Conservation (phyloP, 2,113 vertebrate species). For the Spilogale gracilis region DNA sequence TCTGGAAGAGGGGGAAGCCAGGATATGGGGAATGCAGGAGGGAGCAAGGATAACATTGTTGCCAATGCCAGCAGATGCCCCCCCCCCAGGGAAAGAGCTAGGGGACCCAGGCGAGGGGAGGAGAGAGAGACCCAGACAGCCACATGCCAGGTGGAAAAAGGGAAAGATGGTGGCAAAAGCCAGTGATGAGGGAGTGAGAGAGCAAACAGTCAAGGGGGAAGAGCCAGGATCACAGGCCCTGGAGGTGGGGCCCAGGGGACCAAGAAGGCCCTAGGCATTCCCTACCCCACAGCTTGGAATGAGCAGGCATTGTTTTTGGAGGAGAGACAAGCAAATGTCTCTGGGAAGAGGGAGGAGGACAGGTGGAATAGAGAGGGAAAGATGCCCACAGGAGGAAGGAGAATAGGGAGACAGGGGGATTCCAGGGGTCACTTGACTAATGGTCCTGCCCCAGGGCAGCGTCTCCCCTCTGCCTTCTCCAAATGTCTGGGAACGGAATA, state of each 20-base stretch:
- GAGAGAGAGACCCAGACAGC: conserved; percentile 34
- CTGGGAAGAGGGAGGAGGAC: conserved; percentile 30
- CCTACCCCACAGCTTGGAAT: background rate
- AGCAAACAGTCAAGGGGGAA: background rate
- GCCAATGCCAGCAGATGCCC: conserved; percentile 80
- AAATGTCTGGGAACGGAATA: background rate
- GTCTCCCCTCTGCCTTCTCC: background rate
- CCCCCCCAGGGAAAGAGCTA: conserved; percentile 64
- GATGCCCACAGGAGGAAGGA: background rate
- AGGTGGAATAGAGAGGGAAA: conserved; percentile 17
- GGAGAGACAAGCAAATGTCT: conserved; percentile 56
- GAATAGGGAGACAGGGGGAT: background rate
- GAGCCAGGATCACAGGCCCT: background rate
- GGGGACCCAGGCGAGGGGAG: background rate
- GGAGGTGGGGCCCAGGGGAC: background rate
- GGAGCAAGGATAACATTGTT: conserved; percentile 62
- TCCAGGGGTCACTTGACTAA: conserved; percentile 19
- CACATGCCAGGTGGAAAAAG: background rate
- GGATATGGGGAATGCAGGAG: conserved; percentile 69
- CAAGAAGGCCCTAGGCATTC: background rate
- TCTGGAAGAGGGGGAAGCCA: background rate
- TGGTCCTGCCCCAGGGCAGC: background rate
- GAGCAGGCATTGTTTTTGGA: conserved; percentile 27
- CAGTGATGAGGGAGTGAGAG: background rate
- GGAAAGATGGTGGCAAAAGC: conserved; percentile 42